Evolutionary conservation across 2,113 vertebrate species (phyloP), one percentile per base, ranked within the genome.

Genomic region (Burhinus bistriatus): DNA sequence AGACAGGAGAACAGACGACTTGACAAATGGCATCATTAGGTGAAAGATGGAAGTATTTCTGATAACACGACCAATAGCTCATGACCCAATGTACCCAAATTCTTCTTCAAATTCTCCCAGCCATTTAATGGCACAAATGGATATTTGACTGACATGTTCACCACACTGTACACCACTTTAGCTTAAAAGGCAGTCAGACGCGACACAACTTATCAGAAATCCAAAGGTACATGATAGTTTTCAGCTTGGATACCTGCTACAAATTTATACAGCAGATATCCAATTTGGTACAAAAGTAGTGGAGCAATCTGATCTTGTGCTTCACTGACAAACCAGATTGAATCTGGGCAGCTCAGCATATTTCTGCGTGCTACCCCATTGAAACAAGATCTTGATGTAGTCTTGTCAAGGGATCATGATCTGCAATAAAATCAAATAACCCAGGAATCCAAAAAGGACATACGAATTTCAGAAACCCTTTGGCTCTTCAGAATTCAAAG

Each of bases 281-380:
- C 55, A 87, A 88, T 96, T 94, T 85, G 81, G 55, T 87, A 72
- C 40, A 83, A 73, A 97, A 96, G 54, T 45, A n/a, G 54, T 68
- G 79, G 80, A 97, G 69, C 38, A 91, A 90, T 80, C 34, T 91
- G 80, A 89, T 89, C 84, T 75, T 69, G 66, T 91, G 95, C 95
- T 95, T 97, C 68, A 76, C 80, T 95, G 96, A 95, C 84, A 96
- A 91, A 54, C 32, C 80, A 84, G 85, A 93, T 76, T 95, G 93
- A 96, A 93, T 83, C 69, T 89, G 72, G 83, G 69, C 34, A 87
- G 57, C 85, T 89, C 94, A 95, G 85, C 83, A 55, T 93, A 94
- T 69, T 96, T 95, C 85, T 64, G 57, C 3, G 29, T 93, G 77
- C 80, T 85, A 47, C 58, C 97, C 54, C 71, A 77, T 7, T 70